Conservation (phyloP, 2,113 vertebrate species). For the Coreoperca whiteheadi region DNA sequence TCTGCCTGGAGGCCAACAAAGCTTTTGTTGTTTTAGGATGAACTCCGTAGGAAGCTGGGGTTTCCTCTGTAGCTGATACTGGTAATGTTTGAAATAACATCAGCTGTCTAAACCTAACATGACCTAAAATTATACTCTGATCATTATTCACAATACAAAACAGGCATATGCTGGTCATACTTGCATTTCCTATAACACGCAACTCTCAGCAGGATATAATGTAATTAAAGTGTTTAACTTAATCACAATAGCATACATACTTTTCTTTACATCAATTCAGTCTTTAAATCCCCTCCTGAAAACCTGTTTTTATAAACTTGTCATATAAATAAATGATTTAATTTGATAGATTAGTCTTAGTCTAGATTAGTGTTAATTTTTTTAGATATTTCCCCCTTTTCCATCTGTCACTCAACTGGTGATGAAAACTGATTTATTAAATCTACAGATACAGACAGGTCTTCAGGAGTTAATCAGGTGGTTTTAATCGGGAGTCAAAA, state of each 20-base stretch:
- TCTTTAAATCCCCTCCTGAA: neutral
- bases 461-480: neutral
- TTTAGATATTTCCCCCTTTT: neutral
- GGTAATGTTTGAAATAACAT: constrained; percentile 50
- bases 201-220: neutral
- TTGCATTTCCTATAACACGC: neutral
- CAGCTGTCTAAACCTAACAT: constrained; percentile 14
- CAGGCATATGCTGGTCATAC: neutral
- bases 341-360: neutral
- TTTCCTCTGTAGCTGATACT: constrained; percentile 59
- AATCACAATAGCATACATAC: neutral
- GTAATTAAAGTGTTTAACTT: neutral
- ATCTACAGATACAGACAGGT: neutral
- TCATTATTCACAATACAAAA: neutral
- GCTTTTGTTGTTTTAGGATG: constrained; percentile 67
- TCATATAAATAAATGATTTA: neutral
- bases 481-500: neutral
- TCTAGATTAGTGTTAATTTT: neutral
- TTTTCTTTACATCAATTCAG: neutral
- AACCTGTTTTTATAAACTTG: neutral
- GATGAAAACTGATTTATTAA: neutral
- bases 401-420: neutral
- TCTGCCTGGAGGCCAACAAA: constrained; percentile 42
- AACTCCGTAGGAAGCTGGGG: constrained; percentile 66
- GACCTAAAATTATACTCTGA: neutral